Evolutionary conservation across 2,113 vertebrate genomes (phyloP), one percentile per base, ranked within the genome.

Genomic region (Clupea harengus): DNA sequence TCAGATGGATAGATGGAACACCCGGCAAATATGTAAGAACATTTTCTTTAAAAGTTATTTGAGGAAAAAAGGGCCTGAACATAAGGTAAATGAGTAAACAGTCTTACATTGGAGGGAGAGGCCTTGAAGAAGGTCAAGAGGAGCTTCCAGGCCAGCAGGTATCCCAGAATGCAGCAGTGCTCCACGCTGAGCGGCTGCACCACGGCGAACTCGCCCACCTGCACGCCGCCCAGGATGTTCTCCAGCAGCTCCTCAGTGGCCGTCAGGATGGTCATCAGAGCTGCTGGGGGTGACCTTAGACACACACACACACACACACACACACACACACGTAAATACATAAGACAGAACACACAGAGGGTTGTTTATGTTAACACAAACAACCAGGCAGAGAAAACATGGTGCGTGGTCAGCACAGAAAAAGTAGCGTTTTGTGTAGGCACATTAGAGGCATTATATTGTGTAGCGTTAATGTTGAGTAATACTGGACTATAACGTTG

Each of bases 91-190:
- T 8, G 64, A 25, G 9, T 67, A 28, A 28, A 67, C 10, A 67
- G 64, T 89, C 88, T 91, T 94, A 99, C 98, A 91, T 99, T 97
- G 49, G 98, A 99, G 80, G 97, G 95, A 45, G 98, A 96, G 39
- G 98, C 97, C 92, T 97, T 98, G 89, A 99, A 99, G 89, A 99
- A 99, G 49, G 95, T 95, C 47, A 99, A 95, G 11, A 96, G 95
- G 82, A 99, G 95, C 90, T 99, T 99, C 98, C 98, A 99, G 8
- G 96, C 95, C 82, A 99, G 96, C 81, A 99, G 93, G 90, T 99
- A 99, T 0, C 97, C 98, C 86, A 99, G 93, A 83, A 99, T 95
- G 90, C 95, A 96, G 85, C 96, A 98, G 94, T 97, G 98, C 88
- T 98, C 97, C 85, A 97, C 95, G 0, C 97, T 98, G 86, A 96